Percentiles rank a stretch among this genome's conserved stretches.
These are phyloP conservation scores for Cylloceria caligata DNA, from an alignment of 2,888 invertebrate genomes.

Conservation along the genomic window DNA sequence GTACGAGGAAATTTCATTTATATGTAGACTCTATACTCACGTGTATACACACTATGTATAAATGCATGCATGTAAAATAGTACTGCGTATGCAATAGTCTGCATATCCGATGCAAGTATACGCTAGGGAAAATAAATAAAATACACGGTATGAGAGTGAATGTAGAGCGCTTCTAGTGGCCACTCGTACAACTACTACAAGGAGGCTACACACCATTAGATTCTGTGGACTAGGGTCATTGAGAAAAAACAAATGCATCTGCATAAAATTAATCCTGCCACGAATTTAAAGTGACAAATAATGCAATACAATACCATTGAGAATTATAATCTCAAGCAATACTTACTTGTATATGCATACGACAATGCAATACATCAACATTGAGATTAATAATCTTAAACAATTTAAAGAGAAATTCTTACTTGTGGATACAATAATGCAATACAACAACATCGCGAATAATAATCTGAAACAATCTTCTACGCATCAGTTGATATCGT, in stretches of 20 bases:
- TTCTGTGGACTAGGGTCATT: neutral
- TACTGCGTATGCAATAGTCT: constrained; percentile 10
- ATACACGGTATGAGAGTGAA: neutral
- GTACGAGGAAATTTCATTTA: constrained; percentile 25
- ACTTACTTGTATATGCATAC: too few relatives aligned
- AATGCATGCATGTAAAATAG: constrained; percentile 29
- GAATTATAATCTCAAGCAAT: too few relatives aligned
- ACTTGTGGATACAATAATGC: too few relatives aligned
- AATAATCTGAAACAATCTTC: too few relatives aligned
- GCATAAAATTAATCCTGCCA: too few relatives aligned
- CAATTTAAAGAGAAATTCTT: too few relatives aligned
- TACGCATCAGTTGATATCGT: too few relatives aligned
- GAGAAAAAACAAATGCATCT: neutral
- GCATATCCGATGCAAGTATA: constrained; percentile 4
- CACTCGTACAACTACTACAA: constrained; percentile 3
- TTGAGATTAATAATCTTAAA: too few relatives aligned
- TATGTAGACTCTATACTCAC: neutral
- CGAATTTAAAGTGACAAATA: too few relatives aligned
- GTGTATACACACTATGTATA: constrained; percentile 1
- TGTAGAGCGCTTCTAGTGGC: constrained; percentile 5
- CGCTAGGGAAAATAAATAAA: neutral
- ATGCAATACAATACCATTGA: too few relatives aligned
- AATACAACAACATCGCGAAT: too few relatives aligned
- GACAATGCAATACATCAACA: too few relatives aligned
- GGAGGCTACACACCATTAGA: neutral